Evolutionary conservation across 2,888 invertebrate species (phyloP), one percentile per base, ranked within the genome.

Genomic region (Drosophila rubida): DNA sequence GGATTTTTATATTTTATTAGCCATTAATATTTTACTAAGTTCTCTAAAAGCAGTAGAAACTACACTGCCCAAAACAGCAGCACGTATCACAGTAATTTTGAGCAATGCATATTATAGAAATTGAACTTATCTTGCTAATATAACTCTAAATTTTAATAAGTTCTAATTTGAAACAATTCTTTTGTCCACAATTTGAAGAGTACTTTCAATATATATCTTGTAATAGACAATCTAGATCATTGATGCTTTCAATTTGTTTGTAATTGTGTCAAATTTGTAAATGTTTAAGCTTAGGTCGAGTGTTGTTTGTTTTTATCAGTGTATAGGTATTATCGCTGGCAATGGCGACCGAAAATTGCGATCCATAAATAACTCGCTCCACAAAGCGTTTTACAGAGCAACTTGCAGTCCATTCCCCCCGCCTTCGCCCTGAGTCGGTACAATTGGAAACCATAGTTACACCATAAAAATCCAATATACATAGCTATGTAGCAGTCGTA

Each of bases 391-490:
- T 68, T 68, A 61, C 45, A 65, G 48, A 53, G 53, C 32, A 41
- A 9, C 41, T 50, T 14, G 22, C 39, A 16, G 25, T 14, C 37
- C 35, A 19, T 4, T 1, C 6, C 35, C 23, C 8, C 49, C 45
- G 1, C 32, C n/a, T 6, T 23, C 2, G 6, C 7, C 13, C 9
- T 53, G 42, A 53, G 45, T 19, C 37, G n/a, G 42, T 13, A 22
- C 39, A 49, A 64, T 75, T 65, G 45, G 67, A 76, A 76, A 67
- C 87, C 84, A 84, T 84, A 84, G 84, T 82, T 82, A 84, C 84
- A 77, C 78, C 78, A 81, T 81, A 84, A 77, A 86, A 83, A 83
- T 77, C 81, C 79, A 79, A 82, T 81, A 81, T 78, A 60, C 85
- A 77, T 78, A 80, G 48, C 19, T 69, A 69, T 71, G 41, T 44